A percentile compares a stretch with the other conserved stretches of the same genome.
Evolutionary conservation across 2,888 invertebrate genomes (phyloP).

Genomic region (Eurois occulta): DNA sequence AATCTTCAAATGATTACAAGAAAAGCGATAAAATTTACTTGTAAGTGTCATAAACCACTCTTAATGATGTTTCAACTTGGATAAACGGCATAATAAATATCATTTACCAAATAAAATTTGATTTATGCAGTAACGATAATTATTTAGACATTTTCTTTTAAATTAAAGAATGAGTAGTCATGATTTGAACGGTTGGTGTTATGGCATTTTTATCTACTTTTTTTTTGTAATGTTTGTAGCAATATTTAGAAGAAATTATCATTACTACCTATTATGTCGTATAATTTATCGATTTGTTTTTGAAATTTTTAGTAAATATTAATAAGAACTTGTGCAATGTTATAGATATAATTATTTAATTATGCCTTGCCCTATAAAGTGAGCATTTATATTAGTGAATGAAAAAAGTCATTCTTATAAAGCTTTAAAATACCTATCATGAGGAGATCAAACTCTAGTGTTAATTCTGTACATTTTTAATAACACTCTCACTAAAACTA

Average conservation of each 20-base stretch:
- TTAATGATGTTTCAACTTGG: conserved; percentile 55
- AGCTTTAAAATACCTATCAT: not conserved
- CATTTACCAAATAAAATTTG: conserved; percentile 23
- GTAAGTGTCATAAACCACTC: conserved; percentile 53
- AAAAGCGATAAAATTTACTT: conserved; percentile 58
- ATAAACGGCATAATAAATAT: conserved; percentile 29
- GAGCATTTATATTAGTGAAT: not conserved
- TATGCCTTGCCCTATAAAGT: not conserved
- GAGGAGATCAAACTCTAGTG: not conserved
- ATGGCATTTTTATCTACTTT: not conserved
- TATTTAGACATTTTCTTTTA: conserved; percentile 11
- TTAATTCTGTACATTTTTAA: not conserved
- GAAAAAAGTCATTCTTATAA: too few relatives aligned
- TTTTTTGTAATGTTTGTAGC: not conserved
- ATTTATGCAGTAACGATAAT: conserved; percentile 29
- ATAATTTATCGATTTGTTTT: not conserved
- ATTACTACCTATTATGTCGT: not conserved
- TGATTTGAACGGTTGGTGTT: not conserved
- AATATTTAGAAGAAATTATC: not conserved
- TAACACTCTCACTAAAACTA: not conserved
- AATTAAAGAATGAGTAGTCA: not conserved
- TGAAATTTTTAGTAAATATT: not conserved
- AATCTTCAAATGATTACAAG: conserved; percentile 50
- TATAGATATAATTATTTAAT: not conserved
- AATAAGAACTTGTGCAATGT: not conserved